Evolutionary conservation across 1,140 invertebrate genomes (phyloP).

Genomic region (Nomia melanderi): DNA sequence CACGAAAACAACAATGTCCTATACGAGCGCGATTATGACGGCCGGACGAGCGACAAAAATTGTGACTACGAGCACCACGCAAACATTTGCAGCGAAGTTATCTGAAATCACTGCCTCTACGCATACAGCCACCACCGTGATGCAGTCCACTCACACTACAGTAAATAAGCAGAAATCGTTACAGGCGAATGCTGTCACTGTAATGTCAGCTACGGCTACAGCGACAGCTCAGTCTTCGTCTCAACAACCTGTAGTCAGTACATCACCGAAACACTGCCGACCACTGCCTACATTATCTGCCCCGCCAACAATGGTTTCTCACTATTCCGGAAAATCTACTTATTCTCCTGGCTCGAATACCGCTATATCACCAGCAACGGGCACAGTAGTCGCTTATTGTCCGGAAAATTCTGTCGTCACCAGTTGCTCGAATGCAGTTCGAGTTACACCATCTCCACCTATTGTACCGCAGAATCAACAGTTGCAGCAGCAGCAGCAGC

Average conservation of each 20-base stretch:
- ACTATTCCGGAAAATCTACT: conserved; percentile 75
- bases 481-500: conserved; percentile 60
- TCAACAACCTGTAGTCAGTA: conserved; percentile 70
- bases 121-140: conserved; percentile 65
- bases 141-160: conserved; percentile 68
- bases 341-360: conserved; percentile 64
- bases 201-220: conserved; percentile 67
- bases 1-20: conserved; percentile 84
- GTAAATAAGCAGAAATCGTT: conserved; percentile 66
- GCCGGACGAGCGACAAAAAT: conserved; percentile 79
- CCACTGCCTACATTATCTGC: conserved; percentile 81
- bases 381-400: conserved; percentile 54
- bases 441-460: conserved; percentile 72
- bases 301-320: conserved; percentile 75
- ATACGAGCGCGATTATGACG: conserved; percentile 84
- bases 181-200: conserved; percentile 59
- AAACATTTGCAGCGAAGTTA: conserved; percentile 85
- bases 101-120: conserved; percentile 80
- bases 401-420: conserved; percentile 52
- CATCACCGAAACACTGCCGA: conserved; percentile 81
- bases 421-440: conserved; percentile 61
- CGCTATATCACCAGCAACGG: conserved; percentile 54
- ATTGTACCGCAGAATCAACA: conserved; percentile 54
- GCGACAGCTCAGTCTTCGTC: conserved; percentile 67
- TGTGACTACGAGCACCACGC: conserved; percentile 79